These are phyloP conservation scores for Gibbula magus DNA, from an alignment of 2,888 invertebrate genomes.

Conservation along the genomic window DNA sequence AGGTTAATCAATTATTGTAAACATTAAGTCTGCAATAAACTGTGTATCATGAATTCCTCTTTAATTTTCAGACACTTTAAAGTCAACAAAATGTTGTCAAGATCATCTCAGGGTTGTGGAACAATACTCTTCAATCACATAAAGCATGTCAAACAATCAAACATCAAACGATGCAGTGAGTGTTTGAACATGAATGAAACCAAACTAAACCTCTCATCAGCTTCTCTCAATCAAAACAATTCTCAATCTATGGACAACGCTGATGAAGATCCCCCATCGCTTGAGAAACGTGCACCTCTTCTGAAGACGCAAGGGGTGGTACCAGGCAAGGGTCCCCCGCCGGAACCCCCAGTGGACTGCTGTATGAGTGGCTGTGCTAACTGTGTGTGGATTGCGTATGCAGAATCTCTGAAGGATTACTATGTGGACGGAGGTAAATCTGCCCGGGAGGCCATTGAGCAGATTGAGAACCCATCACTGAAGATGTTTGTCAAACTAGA, in stretches of 20 bases:
- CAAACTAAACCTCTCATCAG: background rate
- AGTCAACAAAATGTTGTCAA: background rate
- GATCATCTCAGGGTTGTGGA: background rate
- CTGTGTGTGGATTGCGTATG: constrained; percentile 95
- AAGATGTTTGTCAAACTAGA: constrained; percentile 88
- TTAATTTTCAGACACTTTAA: too few relatives aligned
- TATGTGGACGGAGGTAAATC: constrained; percentile 81
- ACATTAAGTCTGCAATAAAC: too few relatives aligned
- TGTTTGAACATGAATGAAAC: background rate
- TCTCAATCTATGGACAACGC: background rate
- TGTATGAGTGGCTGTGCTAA: constrained; percentile 94
- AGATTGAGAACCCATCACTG: constrained; percentile 84
- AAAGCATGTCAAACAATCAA: background rate
- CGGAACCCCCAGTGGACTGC: constrained; percentile 87
- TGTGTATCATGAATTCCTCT: too few relatives aligned
- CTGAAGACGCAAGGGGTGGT: constrained; percentile 43
- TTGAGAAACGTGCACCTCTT: background rate
- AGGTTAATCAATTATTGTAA: too few relatives aligned
- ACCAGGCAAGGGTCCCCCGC: constrained; percentile 75
- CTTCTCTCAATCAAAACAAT: background rate
- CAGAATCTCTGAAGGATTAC: constrained; percentile 81
- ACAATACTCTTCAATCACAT: background rate
- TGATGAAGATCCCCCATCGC: background rate
- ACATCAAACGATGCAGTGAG: background rate
- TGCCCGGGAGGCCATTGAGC: constrained; percentile 83